Conservation (phyloP, 2,888 invertebrate species). For the Aromia moschata region DNA sequence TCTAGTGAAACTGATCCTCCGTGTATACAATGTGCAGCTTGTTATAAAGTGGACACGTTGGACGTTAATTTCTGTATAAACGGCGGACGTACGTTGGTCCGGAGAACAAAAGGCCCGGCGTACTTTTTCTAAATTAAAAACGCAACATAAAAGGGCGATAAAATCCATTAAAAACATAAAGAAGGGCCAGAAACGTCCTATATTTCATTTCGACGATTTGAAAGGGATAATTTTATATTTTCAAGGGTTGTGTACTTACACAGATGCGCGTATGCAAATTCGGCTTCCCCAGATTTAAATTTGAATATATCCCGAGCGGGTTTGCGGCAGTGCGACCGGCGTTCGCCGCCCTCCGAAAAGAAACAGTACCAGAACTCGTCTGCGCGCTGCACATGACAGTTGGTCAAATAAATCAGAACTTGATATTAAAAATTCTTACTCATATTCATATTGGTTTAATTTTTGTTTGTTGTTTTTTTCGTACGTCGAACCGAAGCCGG, state of each 20-base stretch:
- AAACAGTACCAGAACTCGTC: slow-evolving; percentile 41
- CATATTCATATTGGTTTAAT: slow-evolving; percentile 43
- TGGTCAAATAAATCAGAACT: slow-evolving; percentile 50
- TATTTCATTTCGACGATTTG: slow-evolving; percentile 44
- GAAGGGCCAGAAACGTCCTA: slow-evolving; percentile 46
- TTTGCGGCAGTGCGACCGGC: slow-evolving; percentile 38
- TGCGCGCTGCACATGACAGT: slow-evolving; percentile 44
- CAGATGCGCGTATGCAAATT: slow-evolving; percentile 52
- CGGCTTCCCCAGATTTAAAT: slow-evolving; percentile 45
- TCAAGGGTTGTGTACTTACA: slow-evolving; percentile 47
- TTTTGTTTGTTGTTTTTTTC: slow-evolving; percentile 32
- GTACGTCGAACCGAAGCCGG: slow-evolving; percentile 27
- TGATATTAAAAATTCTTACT: slow-evolving; percentile 48
- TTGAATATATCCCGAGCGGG: slow-evolving; percentile 47
- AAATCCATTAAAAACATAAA: slow-evolving; percentile 55
- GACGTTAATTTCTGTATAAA: background rate
- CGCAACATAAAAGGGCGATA: slow-evolving; percentile 54
- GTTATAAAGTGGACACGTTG: background rate
- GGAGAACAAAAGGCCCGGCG: slow-evolving; percentile 28
- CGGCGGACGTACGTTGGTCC: background rate
- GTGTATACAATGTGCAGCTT: no score
- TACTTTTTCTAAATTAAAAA: slow-evolving; percentile 49
- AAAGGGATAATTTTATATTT: slow-evolving; percentile 51
- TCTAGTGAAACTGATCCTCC: no score
- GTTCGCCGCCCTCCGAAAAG: slow-evolving; percentile 36